Percentiles rank a stretch among this genome's conserved stretches.
Evolutionary conservation across 2,888 invertebrate genomes (phyloP).

Genomic region (Molorchus minor): DNA sequence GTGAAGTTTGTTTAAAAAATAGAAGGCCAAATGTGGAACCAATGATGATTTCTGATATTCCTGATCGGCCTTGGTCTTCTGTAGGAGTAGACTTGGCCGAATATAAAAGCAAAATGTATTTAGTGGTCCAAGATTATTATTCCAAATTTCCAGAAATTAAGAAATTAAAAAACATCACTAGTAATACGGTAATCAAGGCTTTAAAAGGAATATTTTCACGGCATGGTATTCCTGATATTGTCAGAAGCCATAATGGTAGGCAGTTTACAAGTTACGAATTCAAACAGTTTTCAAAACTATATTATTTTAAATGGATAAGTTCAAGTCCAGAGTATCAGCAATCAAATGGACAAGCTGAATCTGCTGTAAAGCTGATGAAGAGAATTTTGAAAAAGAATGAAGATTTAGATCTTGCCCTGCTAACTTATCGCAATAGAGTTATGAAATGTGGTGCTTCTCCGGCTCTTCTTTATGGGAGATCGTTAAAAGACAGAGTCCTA

Average conservation of each 20-base stretch:
- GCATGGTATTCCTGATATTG: conserved; percentile 4
- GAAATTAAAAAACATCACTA: neutral
- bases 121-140: conserved; percentile 4
- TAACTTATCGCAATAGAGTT: too few relatives aligned
- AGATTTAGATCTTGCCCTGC: too few relatives aligned
- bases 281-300: neutral
- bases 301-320: too few relatives aligned
- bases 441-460: neutral
- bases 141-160: conserved; percentile 3
- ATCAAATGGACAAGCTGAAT: too few relatives aligned
- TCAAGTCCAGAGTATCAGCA: too few relatives aligned
- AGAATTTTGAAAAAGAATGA: too few relatives aligned
- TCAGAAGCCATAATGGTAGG: neutral
- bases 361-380: too few relatives aligned
- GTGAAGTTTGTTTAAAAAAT: neutral
- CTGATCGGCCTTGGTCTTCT: neutral
- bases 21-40: neutral
- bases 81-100: conserved; percentile 1
- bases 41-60: neutral
- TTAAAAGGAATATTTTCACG: conserved; percentile 10
- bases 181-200: neutral
- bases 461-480: neutral
- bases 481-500: neutral
- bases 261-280: neutral
- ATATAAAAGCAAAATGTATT: neutral